Evolutionary conservation across 2,888 invertebrate species (phyloP).

Genomic region (Molorchus minor): DNA sequence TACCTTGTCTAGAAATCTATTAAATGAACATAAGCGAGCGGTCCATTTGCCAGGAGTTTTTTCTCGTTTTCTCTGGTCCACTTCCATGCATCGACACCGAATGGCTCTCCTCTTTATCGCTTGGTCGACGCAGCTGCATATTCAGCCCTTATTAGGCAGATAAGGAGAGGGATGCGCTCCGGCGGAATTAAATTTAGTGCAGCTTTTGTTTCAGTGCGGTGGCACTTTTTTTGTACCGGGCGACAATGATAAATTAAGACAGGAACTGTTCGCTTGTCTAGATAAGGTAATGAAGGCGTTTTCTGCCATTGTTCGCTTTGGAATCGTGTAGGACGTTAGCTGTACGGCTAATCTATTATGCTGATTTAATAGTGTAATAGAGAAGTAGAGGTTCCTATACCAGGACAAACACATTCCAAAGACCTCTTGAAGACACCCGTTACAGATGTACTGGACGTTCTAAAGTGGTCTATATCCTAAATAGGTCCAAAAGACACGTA

Average conservation of each 20-base stretch:
- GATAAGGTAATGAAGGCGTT: background rate
- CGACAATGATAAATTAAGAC: background rate
- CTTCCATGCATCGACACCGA: too few relatives aligned
- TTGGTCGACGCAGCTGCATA: constrained; percentile 12
- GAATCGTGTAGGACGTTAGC: background rate
- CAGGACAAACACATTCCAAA: too few relatives aligned
- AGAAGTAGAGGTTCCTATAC: too few relatives aligned
- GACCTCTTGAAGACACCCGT: too few relatives aligned
- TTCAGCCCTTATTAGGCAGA: constrained; percentile 3
- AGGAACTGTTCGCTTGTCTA: background rate
- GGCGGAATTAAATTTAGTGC: constrained; percentile 9
- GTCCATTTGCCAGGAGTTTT: too few relatives aligned
- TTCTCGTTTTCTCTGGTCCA: too few relatives aligned
- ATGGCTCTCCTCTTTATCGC: background rate
- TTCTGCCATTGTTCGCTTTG: background rate
- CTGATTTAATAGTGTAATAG: too few relatives aligned
- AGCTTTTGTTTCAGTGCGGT: constrained; percentile 2
- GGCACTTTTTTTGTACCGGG: background rate
- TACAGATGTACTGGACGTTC: too few relatives aligned
- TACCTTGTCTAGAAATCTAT: too few relatives aligned
- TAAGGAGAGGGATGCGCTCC: constrained; percentile 6
- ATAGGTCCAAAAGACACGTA: too few relatives aligned
- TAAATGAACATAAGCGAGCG: too few relatives aligned
- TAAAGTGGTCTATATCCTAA: too few relatives aligned
- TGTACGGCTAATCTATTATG: background rate